phyloP scores from a whole-genome alignment of 2,888 invertebrate species.

The Drosophila ezoana region DNA sequence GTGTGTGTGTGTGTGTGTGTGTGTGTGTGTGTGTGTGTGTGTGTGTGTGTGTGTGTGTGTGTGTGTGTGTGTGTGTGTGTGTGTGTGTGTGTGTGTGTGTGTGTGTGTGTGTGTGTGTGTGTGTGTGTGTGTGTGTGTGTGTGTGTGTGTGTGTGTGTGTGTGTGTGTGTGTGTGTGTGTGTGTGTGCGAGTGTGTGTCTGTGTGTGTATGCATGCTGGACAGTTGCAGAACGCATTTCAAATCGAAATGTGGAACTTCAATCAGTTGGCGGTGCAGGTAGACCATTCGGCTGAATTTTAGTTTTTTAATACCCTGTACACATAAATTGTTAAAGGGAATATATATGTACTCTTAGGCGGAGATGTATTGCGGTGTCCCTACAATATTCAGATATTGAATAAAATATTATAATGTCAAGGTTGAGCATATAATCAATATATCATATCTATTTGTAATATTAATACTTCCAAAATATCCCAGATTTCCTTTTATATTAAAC shows the following conservation, averaged over 20 bases:
- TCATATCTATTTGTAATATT: too few species aligned
- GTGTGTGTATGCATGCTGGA: conserved; percentile 24
- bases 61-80: conserved; percentile 19
- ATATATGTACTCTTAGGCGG: too few species aligned
- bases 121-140: conserved; percentile 20
- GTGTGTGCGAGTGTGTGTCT: conserved; percentile 17
- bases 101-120: conserved; percentile 20
- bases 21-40: conserved; percentile 1
- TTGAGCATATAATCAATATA: too few species aligned
- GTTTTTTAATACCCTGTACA: conserved; percentile 23
- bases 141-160: conserved; percentile 1
- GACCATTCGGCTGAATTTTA: conserved; percentile 27
- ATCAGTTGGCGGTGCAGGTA: conserved; percentile 69
- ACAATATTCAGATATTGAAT: too few species aligned
- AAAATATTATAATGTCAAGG: too few species aligned
- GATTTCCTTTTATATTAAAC: too few species aligned
- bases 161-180: conserved; percentile 19
- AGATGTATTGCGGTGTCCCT: too few species aligned
- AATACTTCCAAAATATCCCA: too few species aligned
- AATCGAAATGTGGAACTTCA: conserved; percentile 80
- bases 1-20: conserved; percentile 20
- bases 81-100: conserved; percentile 22
- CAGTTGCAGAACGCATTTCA: conserved; percentile 75
- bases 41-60: conserved; percentile 19
- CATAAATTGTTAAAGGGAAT: background rate